Evolutionary conservation across 2,888 invertebrate species (phyloP).

Genomic region (Ditula angustiorana): DNA sequence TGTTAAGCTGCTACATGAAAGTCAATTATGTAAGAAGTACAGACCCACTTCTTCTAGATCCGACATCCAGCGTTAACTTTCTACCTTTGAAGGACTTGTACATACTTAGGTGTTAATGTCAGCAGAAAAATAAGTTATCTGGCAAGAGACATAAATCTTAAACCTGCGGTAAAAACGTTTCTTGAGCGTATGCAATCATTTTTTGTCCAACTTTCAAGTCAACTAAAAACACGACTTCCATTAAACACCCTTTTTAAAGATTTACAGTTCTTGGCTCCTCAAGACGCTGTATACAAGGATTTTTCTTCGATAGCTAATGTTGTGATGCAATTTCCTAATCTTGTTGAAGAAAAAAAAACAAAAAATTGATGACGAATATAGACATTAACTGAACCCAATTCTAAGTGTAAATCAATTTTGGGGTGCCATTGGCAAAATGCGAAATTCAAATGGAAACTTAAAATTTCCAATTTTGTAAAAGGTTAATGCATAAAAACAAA

Average conservation of each 20-base stretch:
- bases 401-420: too few relatives aligned
- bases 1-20: conserved; percentile 41
- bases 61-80: conserved; percentile 32
- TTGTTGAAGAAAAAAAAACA: neutral
- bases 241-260: conserved; percentile 31
- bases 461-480: too few relatives aligned
- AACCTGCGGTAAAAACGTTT: conserved; percentile 30
- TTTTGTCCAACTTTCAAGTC: conserved; percentile 31
- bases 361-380: conserved; percentile 33
- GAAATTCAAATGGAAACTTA: too few relatives aligned
- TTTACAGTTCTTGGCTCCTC: conserved; percentile 37
- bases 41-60: conserved; percentile 33
- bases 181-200: conserved; percentile 33
- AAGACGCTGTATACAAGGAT: conserved; percentile 35
- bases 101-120: conserved; percentile 17
- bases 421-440: too few relatives aligned
- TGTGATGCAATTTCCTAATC: conserved; percentile 2
- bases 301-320: conserved; percentile 19
- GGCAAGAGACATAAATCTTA: neutral
- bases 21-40: conserved; percentile 36
- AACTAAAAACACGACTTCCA: conserved; percentile 37
- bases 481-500: too few relatives aligned
- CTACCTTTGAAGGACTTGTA: neutral
- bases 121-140: conserved; percentile 21
- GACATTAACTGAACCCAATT: too few relatives aligned